Base-by-base conservation (phyloP, 2,888 invertebrate species). In the Drosophila fulvimacula region DNA sequence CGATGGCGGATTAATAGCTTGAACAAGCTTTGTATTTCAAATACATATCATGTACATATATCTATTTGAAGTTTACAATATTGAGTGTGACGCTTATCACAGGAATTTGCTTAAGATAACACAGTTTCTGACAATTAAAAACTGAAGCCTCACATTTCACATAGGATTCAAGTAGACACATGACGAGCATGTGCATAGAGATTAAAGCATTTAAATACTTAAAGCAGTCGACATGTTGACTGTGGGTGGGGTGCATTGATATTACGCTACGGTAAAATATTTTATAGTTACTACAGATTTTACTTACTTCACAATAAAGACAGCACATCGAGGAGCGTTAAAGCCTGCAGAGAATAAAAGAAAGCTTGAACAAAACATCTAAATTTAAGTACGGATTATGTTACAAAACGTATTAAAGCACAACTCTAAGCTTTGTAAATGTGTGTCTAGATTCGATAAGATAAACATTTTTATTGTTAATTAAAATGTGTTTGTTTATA, bases 1-100 rank as follows among this genome's bases (percentile, higher is more conserved):
- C n/a, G 67, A 63, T 83, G 73, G 59, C 72, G 78, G 67, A 85
- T 85, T 81, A 73, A 68, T 57, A 70, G 70, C 70, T 58, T 73
- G 70, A 72, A 77, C 52, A 21, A 57, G 57, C 39, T 49, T 60
- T 24, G 41, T 32, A 32, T 24, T 34, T 30, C 39, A 49, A n/a
- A 58, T 30, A 32, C 41, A 42, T 32, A 56, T 41, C n/a, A n/a
- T 32, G 10, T 10, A 27, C 39, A 27, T 38, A 10, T n/a, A 52
- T 19, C 38, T 41, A 39, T 41, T 15, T 55, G 27, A 41, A 53
- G 24, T 27, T 53, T n/a, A 38, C 27, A 27, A 27, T 27, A 6
- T 19, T 48, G 17, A 32, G 48, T 53, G 38, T 17, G 32, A 24
- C 38, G 21, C 32, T 46, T 30, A 55, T 49, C 56, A 60, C 6